These are phyloP conservation scores for Sternotherus odoratus DNA, from an alignment of 2,797 vertebrate genomes.

Conservation along the genomic window DNA sequence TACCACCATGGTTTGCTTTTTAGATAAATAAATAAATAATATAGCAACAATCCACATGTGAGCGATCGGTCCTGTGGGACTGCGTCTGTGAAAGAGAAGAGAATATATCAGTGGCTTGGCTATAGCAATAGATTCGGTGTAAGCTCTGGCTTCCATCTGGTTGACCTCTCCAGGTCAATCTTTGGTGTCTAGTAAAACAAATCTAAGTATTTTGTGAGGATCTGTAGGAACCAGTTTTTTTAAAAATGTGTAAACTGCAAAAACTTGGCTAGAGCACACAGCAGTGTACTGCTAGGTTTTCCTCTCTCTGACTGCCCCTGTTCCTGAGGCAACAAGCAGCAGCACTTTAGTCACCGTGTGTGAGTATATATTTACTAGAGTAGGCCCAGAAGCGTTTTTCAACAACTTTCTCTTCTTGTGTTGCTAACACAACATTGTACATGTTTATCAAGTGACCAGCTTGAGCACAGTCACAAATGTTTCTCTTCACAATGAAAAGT, in stretches of 20 bases:
- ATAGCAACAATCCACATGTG: neutral
- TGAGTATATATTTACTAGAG: constrained; percentile 73
- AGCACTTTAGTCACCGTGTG: constrained; percentile 66
- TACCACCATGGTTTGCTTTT: constrained; percentile 17
- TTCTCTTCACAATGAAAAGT: constrained; percentile 67
- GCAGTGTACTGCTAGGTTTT: neutral
- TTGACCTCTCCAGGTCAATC: neutral
- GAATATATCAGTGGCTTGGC: neutral
- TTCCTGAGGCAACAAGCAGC: constrained; percentile 56
- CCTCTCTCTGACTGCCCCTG: constrained; percentile 31
- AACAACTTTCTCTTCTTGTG: constrained; percentile 72
- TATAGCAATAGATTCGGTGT: neutral
- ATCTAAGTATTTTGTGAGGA: neutral
- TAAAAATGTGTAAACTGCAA: constrained; percentile 22
- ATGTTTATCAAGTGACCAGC: constrained; percentile 60
- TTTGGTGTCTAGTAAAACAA: neutral
- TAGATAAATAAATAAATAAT: neutral
- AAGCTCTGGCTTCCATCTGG: neutral
- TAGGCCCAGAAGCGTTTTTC: constrained; percentile 71
- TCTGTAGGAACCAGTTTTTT: fast-evolving
- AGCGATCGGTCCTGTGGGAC: neutral
- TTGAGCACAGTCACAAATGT: constrained; percentile 69
- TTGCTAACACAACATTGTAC: constrained; percentile 70
- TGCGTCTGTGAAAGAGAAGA: neutral
- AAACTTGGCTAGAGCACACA: constrained; percentile 7